Conservation (phyloP, 1,140 invertebrate genomes). For the Atta cephalotes region DNA sequence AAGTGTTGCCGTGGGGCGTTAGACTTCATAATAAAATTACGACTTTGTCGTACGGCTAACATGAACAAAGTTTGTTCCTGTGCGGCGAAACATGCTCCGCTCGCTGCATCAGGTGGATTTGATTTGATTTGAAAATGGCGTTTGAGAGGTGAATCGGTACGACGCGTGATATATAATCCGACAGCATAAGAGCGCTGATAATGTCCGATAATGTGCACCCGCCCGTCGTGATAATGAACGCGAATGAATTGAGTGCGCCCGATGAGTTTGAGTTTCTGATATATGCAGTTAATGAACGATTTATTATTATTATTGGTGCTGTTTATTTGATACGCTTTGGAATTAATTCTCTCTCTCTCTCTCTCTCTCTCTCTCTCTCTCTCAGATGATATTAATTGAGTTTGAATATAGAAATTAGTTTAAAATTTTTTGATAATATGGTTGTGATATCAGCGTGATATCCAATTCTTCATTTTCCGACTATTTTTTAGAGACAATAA, state of each 20-base stretch:
- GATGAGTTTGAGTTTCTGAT: slow-evolving; percentile 35
- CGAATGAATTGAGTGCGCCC: slow-evolving; percentile 37
- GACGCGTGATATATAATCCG: slow-evolving; percentile 14
- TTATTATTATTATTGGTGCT: slow-evolving; percentile 38
- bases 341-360: background rate
- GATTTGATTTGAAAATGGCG: slow-evolving; percentile 38
- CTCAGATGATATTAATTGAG: background rate
- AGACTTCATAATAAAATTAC: slow-evolving; percentile 46
- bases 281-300: background rate
- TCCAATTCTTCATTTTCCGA: background rate
- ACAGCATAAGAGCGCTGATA: slow-evolving; percentile 57
- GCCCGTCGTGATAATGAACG: slow-evolving; percentile 58
- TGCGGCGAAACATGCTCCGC: background rate
- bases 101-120: slow-evolving; percentile 8
- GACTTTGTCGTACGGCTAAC: slow-evolving; percentile 2
- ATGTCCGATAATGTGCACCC: slow-evolving; percentile 48
- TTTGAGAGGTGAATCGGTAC: slow-evolving; percentile 21
- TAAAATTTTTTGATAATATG: background rate
- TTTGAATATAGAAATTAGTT: background rate
- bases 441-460: background rate
- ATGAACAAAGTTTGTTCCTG: background rate
- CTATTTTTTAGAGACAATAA: background rate
- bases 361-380: background rate
- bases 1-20: background rate
- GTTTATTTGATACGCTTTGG: background rate